A percentile compares a stretch with the other conserved stretches of the same genome.
Evolutionary conservation across 2,113 vertebrate genomes (phyloP).

Genomic region (Lamprologus ornatipinnis): DNA sequence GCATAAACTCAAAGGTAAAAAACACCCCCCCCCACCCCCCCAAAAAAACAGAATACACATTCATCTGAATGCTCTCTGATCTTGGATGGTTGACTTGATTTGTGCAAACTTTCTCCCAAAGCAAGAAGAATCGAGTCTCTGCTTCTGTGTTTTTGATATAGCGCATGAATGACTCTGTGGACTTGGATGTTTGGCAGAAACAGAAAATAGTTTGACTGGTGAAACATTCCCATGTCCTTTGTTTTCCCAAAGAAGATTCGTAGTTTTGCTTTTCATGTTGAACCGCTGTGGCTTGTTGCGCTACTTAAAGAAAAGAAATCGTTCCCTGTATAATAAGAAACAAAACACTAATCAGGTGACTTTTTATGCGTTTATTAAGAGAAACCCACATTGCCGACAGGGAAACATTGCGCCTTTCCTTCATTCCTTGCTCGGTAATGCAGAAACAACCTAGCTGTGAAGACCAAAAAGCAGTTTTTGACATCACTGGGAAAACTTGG

Average conservation of each 20-base stretch:
- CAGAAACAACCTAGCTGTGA: neutral
- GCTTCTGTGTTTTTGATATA: neutral
- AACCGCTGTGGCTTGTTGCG: neutral
- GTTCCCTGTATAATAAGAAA: neutral
- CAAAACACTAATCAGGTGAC: neutral
- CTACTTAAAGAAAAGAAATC: neutral
- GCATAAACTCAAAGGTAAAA: neutral
- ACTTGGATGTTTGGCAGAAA: slow-evolving; percentile 26
- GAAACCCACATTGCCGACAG: neutral
- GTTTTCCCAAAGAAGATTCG: neutral
- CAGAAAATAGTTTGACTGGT: neutral
- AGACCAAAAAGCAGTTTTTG: neutral
- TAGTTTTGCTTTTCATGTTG: neutral
- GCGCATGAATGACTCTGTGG: slow-evolving; percentile 14
- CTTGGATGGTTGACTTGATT: slow-evolving; percentile 25
- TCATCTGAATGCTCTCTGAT: slow-evolving; percentile 21
- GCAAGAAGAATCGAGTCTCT: neutral
- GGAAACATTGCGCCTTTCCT: neutral
- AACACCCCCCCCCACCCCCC: neutral
- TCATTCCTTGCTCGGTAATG: neutral
- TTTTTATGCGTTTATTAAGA: neutral
- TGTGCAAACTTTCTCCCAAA: slow-evolving; percentile 30
- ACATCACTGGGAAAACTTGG: neutral
- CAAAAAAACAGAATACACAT: neutral
- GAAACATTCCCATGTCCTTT: neutral